These are phyloP conservation scores for Plebejus melissa DNA, from an alignment of 2,888 invertebrate genomes.

Conservation along the genomic window DNA sequence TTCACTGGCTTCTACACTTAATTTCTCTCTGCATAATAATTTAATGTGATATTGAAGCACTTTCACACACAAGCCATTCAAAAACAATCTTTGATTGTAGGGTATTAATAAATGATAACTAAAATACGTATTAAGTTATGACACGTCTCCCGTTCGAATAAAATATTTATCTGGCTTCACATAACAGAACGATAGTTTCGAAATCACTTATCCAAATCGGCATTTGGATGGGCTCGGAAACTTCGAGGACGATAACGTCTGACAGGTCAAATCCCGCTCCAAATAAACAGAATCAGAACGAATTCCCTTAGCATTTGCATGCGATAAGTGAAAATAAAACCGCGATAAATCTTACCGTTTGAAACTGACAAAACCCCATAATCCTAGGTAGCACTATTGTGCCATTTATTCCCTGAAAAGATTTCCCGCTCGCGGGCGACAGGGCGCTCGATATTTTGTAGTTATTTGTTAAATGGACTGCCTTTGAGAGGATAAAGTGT, in stretches of 20 bases:
- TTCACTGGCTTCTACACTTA: too few relatives aligned
- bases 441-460: conserved; percentile 30
- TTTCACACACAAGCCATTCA: too few relatives aligned
- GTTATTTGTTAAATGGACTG: conserved; percentile 24
- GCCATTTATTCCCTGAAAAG: conserved; percentile 36
- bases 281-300: conserved; percentile 5
- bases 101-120: too few relatives aligned
- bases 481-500: conserved; percentile 23
- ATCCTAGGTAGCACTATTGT: conserved; percentile 37
- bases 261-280: conserved; percentile 16
- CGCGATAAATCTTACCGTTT: conserved; percentile 32
- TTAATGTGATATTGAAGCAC: too few relatives aligned
- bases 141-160: neutral
- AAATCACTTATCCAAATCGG: conserved; percentile 5
- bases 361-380: conserved; percentile 36
- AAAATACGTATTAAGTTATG: neutral
- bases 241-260: neutral
- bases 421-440: conserved; percentile 38
- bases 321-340: conserved; percentile 31
- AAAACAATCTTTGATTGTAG: too few relatives aligned
- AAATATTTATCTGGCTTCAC: neutral
- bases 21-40: too few relatives aligned
- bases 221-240: conserved; percentile 1
- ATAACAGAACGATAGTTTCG: neutral
- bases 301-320: conserved; percentile 23